Evolutionary conservation across 1,140 invertebrate genomes (phyloP), one percentile per base, ranked within the genome.

Genomic region (Dufourea novaeangliae): DNA sequence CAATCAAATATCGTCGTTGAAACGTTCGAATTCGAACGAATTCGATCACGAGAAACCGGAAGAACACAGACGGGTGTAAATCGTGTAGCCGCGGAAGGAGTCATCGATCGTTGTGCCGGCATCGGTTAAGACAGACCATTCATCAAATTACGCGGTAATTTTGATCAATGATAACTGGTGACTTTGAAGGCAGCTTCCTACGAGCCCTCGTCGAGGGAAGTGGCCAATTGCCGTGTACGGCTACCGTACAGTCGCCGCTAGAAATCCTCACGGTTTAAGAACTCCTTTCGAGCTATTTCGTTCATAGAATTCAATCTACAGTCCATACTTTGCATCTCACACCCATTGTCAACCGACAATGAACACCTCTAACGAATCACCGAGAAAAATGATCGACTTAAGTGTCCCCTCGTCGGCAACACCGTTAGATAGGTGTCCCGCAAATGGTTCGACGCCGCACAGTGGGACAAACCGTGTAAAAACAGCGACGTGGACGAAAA

Each of bases 111-210:
- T 57, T 61, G 67, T 59, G 67, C 74, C 52, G 80, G 80, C 68
- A 54, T 63, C 76, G 77, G 68, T 67, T 86, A 88, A 88, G 85
- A 90, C 83, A 79, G 22, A 79, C 72, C 79, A 85, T 84, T 69
- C 84, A 82, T 85, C 77, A 88, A 89, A 89, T 90, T 89, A 88
- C 82, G 87, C 82, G 85, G 88, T 91, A 86, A 92, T 91, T 92
- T 90, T 88, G 87, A 86, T 84, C 90, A 91, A 91, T 91, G 90
- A 92, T 91, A 90, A 91, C 89, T 90, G 87, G 88, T 91, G 90
- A 92, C 91, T 92, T 92, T 92, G 90, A 91, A 91, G 90, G 88
- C 87, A 90, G 87, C 89, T 90, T 91, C 90, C 91, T 91, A 90
- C 90, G 89, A 91, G 86, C 87, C 86, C 89, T 86, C 88, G 84